Evolutionary conservation across 2,113 vertebrate genomes (phyloP).

Genomic region (Thalassoma bifasciatum): DNA sequence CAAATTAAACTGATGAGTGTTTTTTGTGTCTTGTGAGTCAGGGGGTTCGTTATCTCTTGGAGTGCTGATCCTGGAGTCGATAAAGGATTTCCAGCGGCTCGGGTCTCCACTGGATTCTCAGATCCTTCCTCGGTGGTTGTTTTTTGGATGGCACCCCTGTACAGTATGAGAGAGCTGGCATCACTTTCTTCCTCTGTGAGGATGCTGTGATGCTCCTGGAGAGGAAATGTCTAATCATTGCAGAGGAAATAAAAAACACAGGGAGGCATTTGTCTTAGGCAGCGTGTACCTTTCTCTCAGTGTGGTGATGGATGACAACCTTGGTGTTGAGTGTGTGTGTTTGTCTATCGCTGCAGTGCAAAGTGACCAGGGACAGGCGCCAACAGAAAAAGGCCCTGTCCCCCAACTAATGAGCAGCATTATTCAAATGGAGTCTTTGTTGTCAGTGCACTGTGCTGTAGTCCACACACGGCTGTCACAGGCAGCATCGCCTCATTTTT

Average conservation of each 20-base stretch:
- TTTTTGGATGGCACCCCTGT: conserved; percentile 25
- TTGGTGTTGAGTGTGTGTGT: conserved; percentile 72
- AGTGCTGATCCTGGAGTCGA: conserved; percentile 33
- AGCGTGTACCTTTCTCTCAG: conserved; percentile 56
- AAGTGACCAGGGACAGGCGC: conserved; percentile 81
- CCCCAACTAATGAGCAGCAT: conserved; percentile 82
- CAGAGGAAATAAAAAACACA: conserved; percentile 52
- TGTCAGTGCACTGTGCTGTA: conserved; percentile 69
- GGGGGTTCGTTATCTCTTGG: conserved; percentile 43
- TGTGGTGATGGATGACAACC: conserved; percentile 79
- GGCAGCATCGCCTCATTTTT: conserved; percentile 57
- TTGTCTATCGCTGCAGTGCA: conserved; percentile 76
- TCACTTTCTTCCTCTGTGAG: conserved; percentile 50
- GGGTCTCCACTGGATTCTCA: conserved; percentile 45
- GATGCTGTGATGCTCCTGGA: conserved; percentile 47
- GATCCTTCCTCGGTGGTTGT: conserved; percentile 52
- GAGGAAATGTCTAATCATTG: conserved; percentile 68
- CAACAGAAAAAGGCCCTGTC: conserved; percentile 76
- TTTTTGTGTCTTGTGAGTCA: conserved; percentile 32
- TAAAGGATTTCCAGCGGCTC: conserved; percentile 48
- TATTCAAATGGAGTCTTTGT: conserved; percentile 81
- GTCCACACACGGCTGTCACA: conserved; percentile 62
- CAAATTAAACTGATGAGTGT: conserved; percentile 16
- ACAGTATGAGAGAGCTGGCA: conserved; percentile 52
- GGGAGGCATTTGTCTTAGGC: conserved; percentile 64